Base-by-base conservation (phyloP, 2,113 vertebrate species). In the human region DNA sequence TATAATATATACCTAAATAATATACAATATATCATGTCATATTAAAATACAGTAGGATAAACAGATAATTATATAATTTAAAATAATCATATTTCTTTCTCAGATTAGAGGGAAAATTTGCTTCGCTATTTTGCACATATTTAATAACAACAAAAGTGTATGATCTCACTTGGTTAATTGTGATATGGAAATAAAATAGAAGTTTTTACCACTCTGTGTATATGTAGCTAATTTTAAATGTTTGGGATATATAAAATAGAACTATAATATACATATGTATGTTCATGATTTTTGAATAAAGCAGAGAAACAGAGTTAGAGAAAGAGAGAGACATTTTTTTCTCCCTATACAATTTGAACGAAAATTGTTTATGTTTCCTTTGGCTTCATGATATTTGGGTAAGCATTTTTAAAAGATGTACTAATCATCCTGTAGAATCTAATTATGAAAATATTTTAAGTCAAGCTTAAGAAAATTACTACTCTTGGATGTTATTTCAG, bases 391-490 rank as follows among this genome's bases (percentile, higher is more conserved):
- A 35, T 5, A 52, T 83, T 84, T 87, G 43, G 14, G 25, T 86
- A 73, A 95, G 66, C 52, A 80, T 78, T 98, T 87, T 92, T 3
- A 89, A 75, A 78, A 5, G 27, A 89, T 30, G 45, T 94, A 75
- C n/a, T 43, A 83, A 88, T 0, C 38, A 50, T 73, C 52, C 55
- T 68, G 16, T 61, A 64, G 27, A 61, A 86, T 50, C 16, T 61
- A 95, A 80, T 59, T 90, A 91, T 43, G 7, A 64, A 93, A 96
- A 84, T 66, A 96, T 57, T 96, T 90, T 90, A 88, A 96, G 43
- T 84, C 82, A 70, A 61, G 16, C 86, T 90, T 18, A 66, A 89
- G 85, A 11, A 76, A 94, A 85, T 96, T 81, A 68, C 22, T 79
- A 43, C 43, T 94, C 89, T 90, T 13, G 45, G 27, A 73, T 76